Conservation (phyloP, 2,797 vertebrate species). For the Australoheros facetus region DNA sequence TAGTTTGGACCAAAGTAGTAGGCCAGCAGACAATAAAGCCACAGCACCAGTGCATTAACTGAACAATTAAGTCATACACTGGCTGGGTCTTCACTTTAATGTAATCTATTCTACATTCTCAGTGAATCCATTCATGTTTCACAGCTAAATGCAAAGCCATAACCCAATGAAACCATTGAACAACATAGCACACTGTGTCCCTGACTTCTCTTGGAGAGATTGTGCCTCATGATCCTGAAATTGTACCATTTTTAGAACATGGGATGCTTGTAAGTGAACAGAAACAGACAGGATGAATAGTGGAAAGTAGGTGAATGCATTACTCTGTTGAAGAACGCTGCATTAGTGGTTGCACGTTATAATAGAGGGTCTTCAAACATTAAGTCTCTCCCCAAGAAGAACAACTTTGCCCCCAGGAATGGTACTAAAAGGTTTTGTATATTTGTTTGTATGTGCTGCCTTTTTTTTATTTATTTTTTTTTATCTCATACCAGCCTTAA, state of each 20-base stretch:
- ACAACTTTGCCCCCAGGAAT: conserved; percentile 54
- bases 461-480: conserved; percentile 20
- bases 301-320: conserved; percentile 17
- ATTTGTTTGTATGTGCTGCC: conserved; percentile 24
- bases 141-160: conserved; percentile 14
- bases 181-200: conserved; percentile 26
- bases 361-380: conserved; percentile 42
- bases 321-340: conserved; percentile 29
- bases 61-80: neutral
- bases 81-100: neutral
- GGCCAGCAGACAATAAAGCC: neutral
- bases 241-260: conserved; percentile 27
- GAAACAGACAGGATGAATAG: conserved; percentile 27
- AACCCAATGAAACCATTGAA: conserved; percentile 18
- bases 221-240: conserved; percentile 36
- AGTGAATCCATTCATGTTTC: conserved; percentile 22
- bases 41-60: neutral
- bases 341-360: conserved; percentile 51
- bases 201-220: conserved; percentile 10
- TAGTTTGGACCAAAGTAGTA: neutral
- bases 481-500: conserved; percentile 7
- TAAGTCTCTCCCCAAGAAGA: conserved; percentile 29
- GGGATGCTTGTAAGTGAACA: conserved; percentile 26
- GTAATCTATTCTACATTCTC: conserved; percentile 5
- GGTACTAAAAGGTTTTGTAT: conserved; percentile 57